phyloP scores from a whole-genome alignment of 1,140 invertebrate species.

The Achroia grisella region DNA sequence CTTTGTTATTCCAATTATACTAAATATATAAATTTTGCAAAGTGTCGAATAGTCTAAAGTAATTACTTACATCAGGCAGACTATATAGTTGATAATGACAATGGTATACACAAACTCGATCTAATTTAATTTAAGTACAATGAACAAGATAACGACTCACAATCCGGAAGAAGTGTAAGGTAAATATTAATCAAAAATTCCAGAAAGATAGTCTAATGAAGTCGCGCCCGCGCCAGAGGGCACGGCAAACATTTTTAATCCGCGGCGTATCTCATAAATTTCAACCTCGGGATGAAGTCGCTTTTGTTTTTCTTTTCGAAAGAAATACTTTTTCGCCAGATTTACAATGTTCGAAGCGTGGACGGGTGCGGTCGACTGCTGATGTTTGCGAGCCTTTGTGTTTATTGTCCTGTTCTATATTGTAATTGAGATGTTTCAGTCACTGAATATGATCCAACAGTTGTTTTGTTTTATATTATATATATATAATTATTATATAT shows the following conservation, averaged over 20 bases:
- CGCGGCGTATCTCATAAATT: constrained; percentile 65
- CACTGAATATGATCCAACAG: not conserved
- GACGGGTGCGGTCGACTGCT: constrained; percentile 5
- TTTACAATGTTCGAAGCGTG: constrained; percentile 26
- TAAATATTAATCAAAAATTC: constrained; percentile 67
- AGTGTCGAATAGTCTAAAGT: too few species aligned
- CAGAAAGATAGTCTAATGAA: constrained; percentile 57
- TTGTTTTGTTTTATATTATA: too few species aligned
- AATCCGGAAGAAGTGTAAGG: constrained; percentile 54
- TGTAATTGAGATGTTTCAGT: constrained; percentile 18
- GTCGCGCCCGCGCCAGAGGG: constrained; percentile 46
- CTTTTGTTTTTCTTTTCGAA: constrained; percentile 57
- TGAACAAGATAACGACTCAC: constrained; percentile 42
- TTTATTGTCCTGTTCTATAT: constrained; percentile 8
- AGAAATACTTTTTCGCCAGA: constrained; percentile 53
- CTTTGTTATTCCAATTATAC: not conserved
- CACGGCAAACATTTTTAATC: constrained; percentile 67
- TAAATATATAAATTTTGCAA: not conserved
- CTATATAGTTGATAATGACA: too few species aligned
- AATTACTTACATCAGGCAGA: too few species aligned
- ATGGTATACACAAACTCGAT: constrained; percentile 5
- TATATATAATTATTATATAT: too few species aligned
- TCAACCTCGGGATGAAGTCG: constrained; percentile 44
- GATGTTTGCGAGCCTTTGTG: constrained; percentile 21
- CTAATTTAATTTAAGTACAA: constrained; percentile 9